Percentiles rank a stretch among this genome's conserved stretches.
These are phyloP conservation scores for Neuroscelio doddi DNA, from an alignment of 2,888 invertebrate genomes.

Conservation along the genomic window DNA sequence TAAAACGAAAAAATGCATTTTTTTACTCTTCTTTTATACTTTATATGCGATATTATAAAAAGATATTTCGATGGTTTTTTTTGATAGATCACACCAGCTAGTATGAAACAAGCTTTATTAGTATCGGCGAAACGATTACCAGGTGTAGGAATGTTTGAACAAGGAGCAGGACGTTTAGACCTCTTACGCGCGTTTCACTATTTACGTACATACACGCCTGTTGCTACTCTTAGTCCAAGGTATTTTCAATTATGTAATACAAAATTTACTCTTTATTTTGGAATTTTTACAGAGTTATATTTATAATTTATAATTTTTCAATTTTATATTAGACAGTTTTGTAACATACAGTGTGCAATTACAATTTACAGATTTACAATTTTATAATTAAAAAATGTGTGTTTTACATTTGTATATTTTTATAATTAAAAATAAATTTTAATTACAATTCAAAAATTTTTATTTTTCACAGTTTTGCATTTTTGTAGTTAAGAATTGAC, in stretches of 20 bases:
- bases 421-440: no score
- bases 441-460: no score
- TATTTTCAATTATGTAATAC: slow-evolving; percentile 37
- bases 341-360: neutral
- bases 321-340: neutral
- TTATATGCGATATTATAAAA: no score
- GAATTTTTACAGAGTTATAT: no score
- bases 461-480: no score
- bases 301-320: neutral
- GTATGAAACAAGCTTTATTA: slow-evolving; percentile 96
- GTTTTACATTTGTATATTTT: no score
- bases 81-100: slow-evolving; percentile 85
- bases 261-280: neutral
- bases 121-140: slow-evolving; percentile 89
- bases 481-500: no score
- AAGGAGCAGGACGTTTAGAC: slow-evolving; percentile 96
- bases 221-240: slow-evolving; percentile 74
- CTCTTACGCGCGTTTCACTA: slow-evolving; percentile 90
- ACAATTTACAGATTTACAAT: no score
- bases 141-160: slow-evolving; percentile 96
- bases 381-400: no score
- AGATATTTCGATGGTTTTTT: no score
- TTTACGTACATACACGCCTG: slow-evolving; percentile 74
- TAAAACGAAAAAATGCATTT: neutral
- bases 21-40: no score